Evolutionary conservation across 2,888 invertebrate species (phyloP), one percentile per base, ranked within the genome.

Genomic region (Polydrusus pterygomalis): DNA sequence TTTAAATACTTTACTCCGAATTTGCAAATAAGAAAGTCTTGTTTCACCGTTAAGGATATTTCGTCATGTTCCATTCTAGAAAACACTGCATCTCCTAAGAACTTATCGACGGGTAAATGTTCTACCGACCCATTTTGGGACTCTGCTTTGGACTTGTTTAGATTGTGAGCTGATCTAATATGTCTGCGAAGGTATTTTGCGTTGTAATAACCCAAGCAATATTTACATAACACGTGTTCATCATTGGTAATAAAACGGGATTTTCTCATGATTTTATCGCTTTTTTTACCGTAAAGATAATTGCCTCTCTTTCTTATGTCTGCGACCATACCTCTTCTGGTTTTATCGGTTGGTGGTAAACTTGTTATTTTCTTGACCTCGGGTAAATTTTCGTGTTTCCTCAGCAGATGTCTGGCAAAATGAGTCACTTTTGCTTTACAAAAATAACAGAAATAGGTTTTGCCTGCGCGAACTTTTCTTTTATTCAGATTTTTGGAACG

Each of bases 1-100:
- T 76, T 76, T 38, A 74, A 18, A 20, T 76, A 76, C 7, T 62
- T 34, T 1, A 60, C 18, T 25, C 76, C 76, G 38, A 69, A 74
- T 11, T 34, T 54, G 11, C 76, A 74, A 58, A 76, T 76, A 11
- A 76, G 34, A 9, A 38, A 2, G 51, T 76, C 76, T 25, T 74
- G 68, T 20, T 74, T 76, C 1, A 69, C 76, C 5, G 13, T 51
- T 51, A 64, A 64, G 10, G 71, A 64, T 17, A 70, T 51, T 15
- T 71, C 25, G 47, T 71, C 71, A 1, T 38, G 11, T 38, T 25
- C 63, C 73, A 73, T 73, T 8, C 67, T n/a, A 2, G 73, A 40
- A 70, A 74, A 74, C n/a, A 70, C 70, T 74, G 17, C 17, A 15
- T 62, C 49, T 17, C 30, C n/a, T n/a, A 70, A 38, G 3, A 17